Evolutionary conservation across 2,888 invertebrate genomes (phyloP), one percentile per base, ranked within the genome.

Genomic region (Penaeus monodon): DNA sequence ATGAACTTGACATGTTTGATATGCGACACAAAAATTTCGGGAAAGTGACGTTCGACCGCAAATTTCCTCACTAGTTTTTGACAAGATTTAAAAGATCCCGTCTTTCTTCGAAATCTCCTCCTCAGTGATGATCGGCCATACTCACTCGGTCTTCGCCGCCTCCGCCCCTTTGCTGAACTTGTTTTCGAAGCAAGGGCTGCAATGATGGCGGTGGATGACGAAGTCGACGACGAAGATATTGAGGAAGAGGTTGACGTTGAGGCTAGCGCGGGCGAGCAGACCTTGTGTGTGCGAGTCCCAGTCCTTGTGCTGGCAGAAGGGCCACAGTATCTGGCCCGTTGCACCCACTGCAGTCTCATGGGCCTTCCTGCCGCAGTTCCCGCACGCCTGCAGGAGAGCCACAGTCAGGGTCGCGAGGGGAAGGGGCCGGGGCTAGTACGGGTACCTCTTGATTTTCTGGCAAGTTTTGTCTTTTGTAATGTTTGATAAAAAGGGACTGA

Each of bases 301-400:
- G 93, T 98, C 98, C 93, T 97, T 97, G 93, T 98, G 98, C 92
- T 98, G 98, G 92, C 98, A 98, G 93, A 98, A 98, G 84, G 97
- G 33, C 98, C 97, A 93, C 98, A 98, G 93, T 98, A 98, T 66
- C 98, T 94, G 2, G 98, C 98, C 91, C 94, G 92, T 97, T 97
- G 93, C 98, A 98, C 0, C 98, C 98, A 24, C 97, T 97, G 92
- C 98, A 98, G 98, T 98, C 93, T 98, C 98, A 91, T 97, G 96
- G 7, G 98, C 98, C 92, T 97, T 97, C 91, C 98, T 95, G 0
- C 98, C 98, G 93, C 98, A 98, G 93, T 98, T 98, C 98, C 98
- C 98, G 92, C 98, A 98, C 90, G 96, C 96, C 97, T 98, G 91
- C 24, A 89, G 86, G 68, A 81, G 68, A 81, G 66, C 81, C 81